Percentiles rank a stretch among this genome's conserved stretches.
These are phyloP conservation scores for Sebastes kiyomatsui DNA, from an alignment of 2,797 vertebrate genomes.

Conservation along the genomic window DNA sequence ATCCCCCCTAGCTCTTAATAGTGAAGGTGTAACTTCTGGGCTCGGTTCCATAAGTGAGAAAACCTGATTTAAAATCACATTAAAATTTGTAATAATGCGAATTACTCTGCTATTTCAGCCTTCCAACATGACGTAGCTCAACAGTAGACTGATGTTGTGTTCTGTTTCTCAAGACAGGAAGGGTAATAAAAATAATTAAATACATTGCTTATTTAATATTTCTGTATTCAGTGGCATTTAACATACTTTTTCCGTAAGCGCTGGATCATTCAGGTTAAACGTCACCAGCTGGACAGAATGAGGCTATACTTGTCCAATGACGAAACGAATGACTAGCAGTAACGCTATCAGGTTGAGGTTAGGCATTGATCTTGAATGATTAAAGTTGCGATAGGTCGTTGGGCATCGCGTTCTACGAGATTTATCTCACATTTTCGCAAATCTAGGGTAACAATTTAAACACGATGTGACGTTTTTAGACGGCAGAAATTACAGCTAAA, in stretches of 20 bases:
- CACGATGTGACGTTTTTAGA: neutral
- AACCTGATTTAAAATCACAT: fast-evolving
- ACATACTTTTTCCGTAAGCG: too few relatives aligned
- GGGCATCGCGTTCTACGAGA: fast-evolving
- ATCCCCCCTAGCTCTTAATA: too few relatives aligned
- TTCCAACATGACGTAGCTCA: too few relatives aligned
- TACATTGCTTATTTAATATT: too few relatives aligned
- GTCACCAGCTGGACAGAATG: too few relatives aligned
- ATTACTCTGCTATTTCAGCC: too few relatives aligned
- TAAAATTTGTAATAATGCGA: too few relatives aligned
- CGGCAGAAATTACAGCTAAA: neutral
- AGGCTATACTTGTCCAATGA: too few relatives aligned
- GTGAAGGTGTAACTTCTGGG: too few relatives aligned
- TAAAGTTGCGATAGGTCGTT: fast-evolving
- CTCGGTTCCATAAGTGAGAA: fast-evolving
- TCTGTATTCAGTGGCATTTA: fast-evolving
- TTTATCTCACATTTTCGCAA: neutral
- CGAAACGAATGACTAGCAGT: neutral
- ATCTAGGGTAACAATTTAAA: neutral
- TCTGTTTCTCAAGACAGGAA: too few relatives aligned
- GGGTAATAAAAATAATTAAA: fast-evolving
- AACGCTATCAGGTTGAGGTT: neutral
- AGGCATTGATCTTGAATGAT: neutral
- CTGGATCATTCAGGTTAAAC: too few relatives aligned
- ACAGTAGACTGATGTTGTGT: fast-evolving